These are phyloP conservation scores for Enteromius mattozi DNA, from an alignment of 2,797 vertebrate species.

Conservation along the genomic window DNA sequence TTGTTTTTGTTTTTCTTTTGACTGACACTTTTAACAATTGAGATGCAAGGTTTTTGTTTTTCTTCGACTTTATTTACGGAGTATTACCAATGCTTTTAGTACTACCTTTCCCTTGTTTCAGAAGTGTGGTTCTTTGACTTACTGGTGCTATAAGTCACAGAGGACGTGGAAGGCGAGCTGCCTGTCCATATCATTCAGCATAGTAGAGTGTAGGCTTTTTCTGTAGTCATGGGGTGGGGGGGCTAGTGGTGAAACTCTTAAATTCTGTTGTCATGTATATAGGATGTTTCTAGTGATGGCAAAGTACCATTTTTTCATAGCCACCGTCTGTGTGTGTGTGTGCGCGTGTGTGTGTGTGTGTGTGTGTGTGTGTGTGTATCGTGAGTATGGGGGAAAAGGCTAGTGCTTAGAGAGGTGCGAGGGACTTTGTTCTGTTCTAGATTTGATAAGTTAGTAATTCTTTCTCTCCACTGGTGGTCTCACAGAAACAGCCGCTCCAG, in stretches of 20 bases:
- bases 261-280: slow-evolving; percentile 72
- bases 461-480: slow-evolving; percentile 68
- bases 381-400: slow-evolving; percentile 48
- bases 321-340: slow-evolving; percentile 44
- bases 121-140: slow-evolving; percentile 45
- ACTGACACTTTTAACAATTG: slow-evolving; percentile 28
- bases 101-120: slow-evolving; percentile 1
- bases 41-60: slow-evolving; percentile 38
- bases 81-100: slow-evolving; percentile 39
- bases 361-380: slow-evolving; percentile 27
- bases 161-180: slow-evolving; percentile 34
- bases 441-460: slow-evolving; percentile 58
- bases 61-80: slow-evolving; percentile 27
- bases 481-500: slow-evolving; percentile 51
- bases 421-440: slow-evolving; percentile 63
- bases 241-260: slow-evolving; percentile 70
- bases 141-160: slow-evolving; percentile 45
- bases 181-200: slow-evolving; percentile 54
- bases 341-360: slow-evolving; percentile 48
- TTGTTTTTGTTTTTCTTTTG: slow-evolving; percentile 22
- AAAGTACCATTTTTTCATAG: slow-evolving; percentile 58
- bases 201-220: slow-evolving; percentile 55
- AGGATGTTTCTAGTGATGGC: slow-evolving; percentile 69
- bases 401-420: slow-evolving; percentile 64
- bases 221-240: slow-evolving; percentile 47